Base-by-base conservation (phyloP, 2,113 vertebrate species). In the Centropus unirufus region DNA sequence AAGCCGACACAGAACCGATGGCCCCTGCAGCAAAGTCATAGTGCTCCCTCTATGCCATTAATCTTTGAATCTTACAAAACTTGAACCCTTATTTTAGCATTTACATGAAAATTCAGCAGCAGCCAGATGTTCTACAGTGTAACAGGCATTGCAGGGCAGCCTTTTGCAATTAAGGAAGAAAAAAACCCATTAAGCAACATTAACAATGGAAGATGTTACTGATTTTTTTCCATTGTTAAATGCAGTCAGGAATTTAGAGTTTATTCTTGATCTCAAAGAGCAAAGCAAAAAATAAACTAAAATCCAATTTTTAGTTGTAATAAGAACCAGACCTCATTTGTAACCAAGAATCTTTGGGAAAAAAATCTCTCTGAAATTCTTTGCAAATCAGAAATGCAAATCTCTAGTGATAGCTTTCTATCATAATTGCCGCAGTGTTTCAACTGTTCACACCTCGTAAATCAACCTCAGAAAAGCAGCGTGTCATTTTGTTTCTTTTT, bases 1-100 rank as follows among this genome's bases (percentile, higher is more conserved):
- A 7, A 46, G 54, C 30, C 12, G 1, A 5, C 29, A 0, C 0
- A 29, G 16, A 67, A 6, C 7, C 34, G 2, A 5, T 47, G 68
- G 58, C 15, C 26, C 59, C 30, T 1, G 1, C n/a, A 26, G 66
- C 39, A 67, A 23, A 58, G 54, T 1, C 36, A 47, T 19, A 29
- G 39, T 20, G 6, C 30, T 62, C 18, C n/a, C 78, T 16, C 29
- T 17, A 3, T 52, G 7, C 40, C 14, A 4, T 5, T 20, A 20
- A 5, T 17, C 51, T 67, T 57, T 19, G 16, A 68, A 2, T 72
- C 29, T 47, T 16, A 32, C 26, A 29, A 73, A 80, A n/a, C 18
- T 12, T 34, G 8, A 39, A 51, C 22, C 74, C 17, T 52, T 66
- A 54, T 29, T 81, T 55, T 26, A 51, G 24, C 29, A 20, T 83